Base-by-base conservation (phyloP, 1,140 invertebrate genomes). In the Aphelinus certus region DNA sequence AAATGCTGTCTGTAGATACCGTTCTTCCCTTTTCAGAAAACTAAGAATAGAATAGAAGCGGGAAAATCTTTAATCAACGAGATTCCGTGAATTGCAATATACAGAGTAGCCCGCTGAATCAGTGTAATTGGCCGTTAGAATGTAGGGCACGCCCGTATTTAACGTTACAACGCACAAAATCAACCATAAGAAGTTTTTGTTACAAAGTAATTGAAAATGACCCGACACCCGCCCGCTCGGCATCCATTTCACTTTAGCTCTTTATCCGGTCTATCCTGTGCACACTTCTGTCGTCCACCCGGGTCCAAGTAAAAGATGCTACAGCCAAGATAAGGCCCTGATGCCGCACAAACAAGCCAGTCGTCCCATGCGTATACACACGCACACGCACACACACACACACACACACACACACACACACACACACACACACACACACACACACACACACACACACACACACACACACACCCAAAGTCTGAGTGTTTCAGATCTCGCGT, bases 191-290 rank as follows among this genome's bases (percentile, higher is more conserved):
- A 67, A 51, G 7, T 48, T 69, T 69, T 68, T 58, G 43, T 56
- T 3, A n/a, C 26, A 69, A 69, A 69, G 67, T 69, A 69, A 69
- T 69, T 69, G 67, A 69, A 69, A 69, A 69, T 69, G 56, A 43
- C 56, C 56, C 51, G 53, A 69, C 67, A 69, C 56, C 45, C 9
- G 67, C 56, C 48, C 51, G 51, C 51, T 9, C 51, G 4, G 2
- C 48, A 61, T 70, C 58, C 68, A 45, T 70, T 70, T 61, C 57
- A 60, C 57, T 60, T 26, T 7, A 60, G 46, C 10, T 73, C 55
- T 58, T 26, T 74, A 53, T 71, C 56, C 60, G 9, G 26, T 26
- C 26, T 26, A 26, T 26, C 26, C 26, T 26, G 26, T 26, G 26
- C 26, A 26, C 26, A 26, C 26, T 26, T 66, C 53, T 56, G 51